These are phyloP conservation scores for Chlorodrepanis virens DNA, from an alignment of 2,113 vertebrate species.

Conservation along the genomic window DNA sequence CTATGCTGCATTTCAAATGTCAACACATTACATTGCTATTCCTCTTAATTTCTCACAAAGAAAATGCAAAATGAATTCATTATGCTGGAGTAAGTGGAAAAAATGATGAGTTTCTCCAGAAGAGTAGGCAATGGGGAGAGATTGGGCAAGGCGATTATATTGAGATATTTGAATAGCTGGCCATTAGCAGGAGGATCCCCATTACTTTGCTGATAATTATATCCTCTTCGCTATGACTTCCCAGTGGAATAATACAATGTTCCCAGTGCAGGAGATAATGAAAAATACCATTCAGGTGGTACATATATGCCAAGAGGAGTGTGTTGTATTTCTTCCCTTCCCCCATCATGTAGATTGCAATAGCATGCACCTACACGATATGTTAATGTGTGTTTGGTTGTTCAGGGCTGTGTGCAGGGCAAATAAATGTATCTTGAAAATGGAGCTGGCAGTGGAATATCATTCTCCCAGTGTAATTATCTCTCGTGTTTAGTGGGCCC, in stretches of 20 bases:
- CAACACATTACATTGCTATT: constrained; percentile 78
- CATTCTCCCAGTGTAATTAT: constrained; percentile 72
- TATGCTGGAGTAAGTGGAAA: constrained; percentile 80
- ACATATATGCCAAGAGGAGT: constrained; percentile 62
- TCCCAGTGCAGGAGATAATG: constrained; percentile 76
- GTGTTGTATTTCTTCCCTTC: constrained; percentile 55
- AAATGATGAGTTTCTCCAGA: constrained; percentile 82
- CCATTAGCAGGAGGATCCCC: constrained; percentile 79
- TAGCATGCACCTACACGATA: constrained; percentile 27
- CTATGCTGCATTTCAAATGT: constrained; percentile 77
- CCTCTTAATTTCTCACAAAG: constrained; percentile 83
- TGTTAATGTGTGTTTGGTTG: constrained; percentile 64
- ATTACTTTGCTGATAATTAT: constrained; percentile 84
- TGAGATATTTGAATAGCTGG: constrained; percentile 85
- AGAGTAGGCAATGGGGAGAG: constrained; percentile 82
- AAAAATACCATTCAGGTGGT: constrained; percentile 77
- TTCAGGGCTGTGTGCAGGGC: constrained; percentile 45
- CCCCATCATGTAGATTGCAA: constrained; percentile 25
- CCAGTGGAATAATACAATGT: constrained; percentile 79
- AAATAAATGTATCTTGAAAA: constrained; percentile 72
- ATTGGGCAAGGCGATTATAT: constrained; percentile 80
- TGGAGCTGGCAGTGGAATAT: constrained; percentile 68
- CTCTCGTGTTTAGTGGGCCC: constrained; percentile 65
- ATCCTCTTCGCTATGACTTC: constrained; percentile 76
- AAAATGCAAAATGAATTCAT: constrained; percentile 83